phyloP scores from a whole-genome alignment of 2,113 vertebrate genomes.

The Mus pahari region DNA sequence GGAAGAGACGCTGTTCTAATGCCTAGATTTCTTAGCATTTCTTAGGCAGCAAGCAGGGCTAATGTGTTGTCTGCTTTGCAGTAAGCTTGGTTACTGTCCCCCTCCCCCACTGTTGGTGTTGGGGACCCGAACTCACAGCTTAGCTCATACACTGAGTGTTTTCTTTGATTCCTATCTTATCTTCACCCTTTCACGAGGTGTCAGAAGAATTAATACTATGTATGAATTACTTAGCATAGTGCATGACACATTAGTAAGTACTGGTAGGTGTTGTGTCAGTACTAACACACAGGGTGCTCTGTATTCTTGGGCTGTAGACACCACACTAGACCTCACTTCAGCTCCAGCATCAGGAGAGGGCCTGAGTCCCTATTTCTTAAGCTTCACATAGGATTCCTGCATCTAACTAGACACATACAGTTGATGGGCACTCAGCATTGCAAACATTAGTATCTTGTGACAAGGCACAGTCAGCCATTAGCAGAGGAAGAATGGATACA shows the following conservation, averaged over 20 bases:
- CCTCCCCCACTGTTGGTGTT: neutral
- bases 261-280: neutral
- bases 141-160: neutral
- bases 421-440: neutral
- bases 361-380: neutral
- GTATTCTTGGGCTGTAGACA: neutral
- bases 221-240: neutral
- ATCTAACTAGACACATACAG: neutral
- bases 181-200: neutral
- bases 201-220: neutral
- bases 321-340: neutral
- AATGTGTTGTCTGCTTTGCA: neutral
- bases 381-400: neutral
- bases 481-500: neutral
- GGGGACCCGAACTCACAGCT: neutral
- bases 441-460: neutral
- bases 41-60: neutral
- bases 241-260: neutral
- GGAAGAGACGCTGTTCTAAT: neutral
- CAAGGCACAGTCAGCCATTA: constrained; percentile 4
- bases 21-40: neutral
- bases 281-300: neutral
- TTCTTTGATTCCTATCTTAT: neutral
- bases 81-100: neutral
- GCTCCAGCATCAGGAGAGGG: neutral